Evolutionary conservation across 2,888 invertebrate genomes (phyloP), one percentile per base, ranked within the genome.

Genomic region (Aleiodes leptofemur): DNA sequence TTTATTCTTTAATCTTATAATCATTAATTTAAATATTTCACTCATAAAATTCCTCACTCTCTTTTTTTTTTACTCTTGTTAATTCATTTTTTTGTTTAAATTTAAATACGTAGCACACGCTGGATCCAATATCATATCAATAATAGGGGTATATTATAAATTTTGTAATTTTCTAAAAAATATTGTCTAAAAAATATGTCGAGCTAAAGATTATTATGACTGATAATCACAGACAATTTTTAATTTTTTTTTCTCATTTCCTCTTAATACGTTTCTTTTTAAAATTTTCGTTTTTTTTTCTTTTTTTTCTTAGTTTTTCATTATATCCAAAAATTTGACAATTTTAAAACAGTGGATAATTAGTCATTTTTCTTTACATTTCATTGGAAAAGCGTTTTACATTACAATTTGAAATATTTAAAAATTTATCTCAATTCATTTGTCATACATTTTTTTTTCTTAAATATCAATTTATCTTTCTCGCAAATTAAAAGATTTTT

Each of bases 141-240:
- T 88, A 87, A 86, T 86, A 87, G 82, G 86, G 83, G 81, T 88
- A 86, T 87, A 87, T 87, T 82, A 84, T 88, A 88, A 88, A 87
- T 88, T 88, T 88, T 87, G 88, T 87, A 85, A 87, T 87, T 85
- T 87, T 86, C 87, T 88, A 88, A 88, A 88, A 88, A 88, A 88
- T 88, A 88, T 87, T 83, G 84, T 88, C 87, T 88, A 88, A 88
- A 88, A 88, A 88, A 88, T 88, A 88, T 88, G 85, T 88, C 82
- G 88, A 87, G 88, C 88, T 88, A 88, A 88, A 88, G 87, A 87
- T 88, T 88, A 88, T 88, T 88, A 88, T 87, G 88, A 88, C 87
- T 88, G 88, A 87, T 86, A 88, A 88, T 88, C 88, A 88, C 88
- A 88, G 88, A 88, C 88, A 87, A 87, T 88, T 87, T 87, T 83